These are phyloP conservation scores for Neria commutata DNA, from an alignment of 2,888 invertebrate genomes.

Conservation along the genomic window DNA sequence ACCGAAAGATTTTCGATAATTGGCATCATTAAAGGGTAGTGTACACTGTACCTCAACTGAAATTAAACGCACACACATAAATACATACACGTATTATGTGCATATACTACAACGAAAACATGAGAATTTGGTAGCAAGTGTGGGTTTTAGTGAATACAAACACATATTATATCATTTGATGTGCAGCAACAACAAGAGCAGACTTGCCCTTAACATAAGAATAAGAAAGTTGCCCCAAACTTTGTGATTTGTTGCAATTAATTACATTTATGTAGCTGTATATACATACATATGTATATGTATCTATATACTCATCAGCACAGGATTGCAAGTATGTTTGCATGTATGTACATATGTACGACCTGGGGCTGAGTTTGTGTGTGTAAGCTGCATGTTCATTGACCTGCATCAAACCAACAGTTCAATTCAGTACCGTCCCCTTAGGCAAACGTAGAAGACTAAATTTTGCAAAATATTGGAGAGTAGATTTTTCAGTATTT, in stretches of 20 bases:
- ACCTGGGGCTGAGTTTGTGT: background rate
- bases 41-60: too few species aligned
- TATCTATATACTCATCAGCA: too few species aligned
- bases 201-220: slow-evolving; percentile 1
- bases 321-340: background rate
- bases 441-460: too few species aligned
- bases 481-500: too few species aligned
- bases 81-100: slow-evolving; percentile 5
- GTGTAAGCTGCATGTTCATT: slow-evolving; percentile 8
- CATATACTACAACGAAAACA: background rate
- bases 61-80: slow-evolving; percentile 2
- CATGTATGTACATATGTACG: background rate
- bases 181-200: background rate
- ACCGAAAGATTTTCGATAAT: too few species aligned
- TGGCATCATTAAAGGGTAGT: too few species aligned
- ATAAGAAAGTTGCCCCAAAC: slow-evolving; percentile 26
- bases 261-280: background rate
- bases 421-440: too few species aligned
- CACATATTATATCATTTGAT: too few species aligned
- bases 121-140: background rate
- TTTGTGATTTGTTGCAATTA: background rate
- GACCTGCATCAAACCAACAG: too few species aligned
- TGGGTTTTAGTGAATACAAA: too few species aligned
- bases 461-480: too few species aligned
- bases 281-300: background rate